phyloP scores from a whole-genome alignment of 2,888 invertebrate species.

The Mamestra brassicae region DNA sequence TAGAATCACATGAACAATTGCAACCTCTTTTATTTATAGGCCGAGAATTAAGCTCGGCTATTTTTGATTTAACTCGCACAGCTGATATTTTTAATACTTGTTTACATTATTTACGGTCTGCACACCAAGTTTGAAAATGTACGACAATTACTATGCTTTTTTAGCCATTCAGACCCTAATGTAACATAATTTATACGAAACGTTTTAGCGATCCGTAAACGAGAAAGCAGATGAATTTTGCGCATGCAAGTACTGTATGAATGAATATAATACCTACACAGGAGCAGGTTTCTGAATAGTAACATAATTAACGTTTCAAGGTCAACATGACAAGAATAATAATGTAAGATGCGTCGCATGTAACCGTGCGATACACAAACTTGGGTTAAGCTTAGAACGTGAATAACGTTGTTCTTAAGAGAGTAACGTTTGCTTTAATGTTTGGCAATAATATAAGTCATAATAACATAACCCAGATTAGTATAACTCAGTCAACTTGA shows the following conservation, averaged over 20 bases:
- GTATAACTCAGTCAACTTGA: neutral
- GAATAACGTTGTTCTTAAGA: neutral
- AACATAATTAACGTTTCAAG: neutral
- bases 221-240: neutral
- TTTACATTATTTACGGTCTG: too few species aligned
- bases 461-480: neutral
- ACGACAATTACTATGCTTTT: too few species aligned
- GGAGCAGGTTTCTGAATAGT: neutral
- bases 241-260: neutral
- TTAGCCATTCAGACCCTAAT: neutral
- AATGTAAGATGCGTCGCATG: neutral
- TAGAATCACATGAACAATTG: too few species aligned
- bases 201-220: neutral
- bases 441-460: neutral
- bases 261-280: neutral
- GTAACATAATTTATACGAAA: neutral
- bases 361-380: neutral
- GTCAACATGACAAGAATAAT: neutral
- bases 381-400: neutral
- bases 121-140: too few species aligned
- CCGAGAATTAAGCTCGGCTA: too few species aligned
- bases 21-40: too few species aligned
- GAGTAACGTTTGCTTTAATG: neutral
- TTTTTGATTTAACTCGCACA: too few species aligned
- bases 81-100: too few species aligned